A percentile compares a stretch with the other conserved stretches of the same genome.
These are phyloP conservation scores for Maniola jurtina DNA, from an alignment of 1,140 invertebrate species.

Conservation along the genomic window DNA sequence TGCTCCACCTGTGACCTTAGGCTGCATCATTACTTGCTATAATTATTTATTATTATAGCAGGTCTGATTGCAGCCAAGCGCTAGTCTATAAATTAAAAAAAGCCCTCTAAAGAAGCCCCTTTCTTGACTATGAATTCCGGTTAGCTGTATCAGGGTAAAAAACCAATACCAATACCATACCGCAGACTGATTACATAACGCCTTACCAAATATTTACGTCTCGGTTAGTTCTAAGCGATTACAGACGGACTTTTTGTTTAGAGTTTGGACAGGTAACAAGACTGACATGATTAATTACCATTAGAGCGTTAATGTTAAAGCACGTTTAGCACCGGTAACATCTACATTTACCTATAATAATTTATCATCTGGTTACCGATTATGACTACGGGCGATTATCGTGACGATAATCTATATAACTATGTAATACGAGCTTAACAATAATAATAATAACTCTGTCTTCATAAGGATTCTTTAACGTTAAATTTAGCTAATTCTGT, in stretches of 20 bases:
- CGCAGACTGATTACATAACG: not conserved
- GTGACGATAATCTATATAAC: not conserved
- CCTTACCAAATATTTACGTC: constrained; percentile 1
- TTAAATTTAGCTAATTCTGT: not conserved
- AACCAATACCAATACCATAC: too few relatives aligned
- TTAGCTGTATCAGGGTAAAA: too few relatives aligned
- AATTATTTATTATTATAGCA: too few relatives aligned
- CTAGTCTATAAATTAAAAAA: too few relatives aligned
- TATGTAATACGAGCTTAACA: not conserved
- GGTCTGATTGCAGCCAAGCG: too few relatives aligned
- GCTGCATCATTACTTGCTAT: too few relatives aligned
- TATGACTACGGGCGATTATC: not conserved
- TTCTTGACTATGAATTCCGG: too few relatives aligned
- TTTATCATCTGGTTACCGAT: not conserved
- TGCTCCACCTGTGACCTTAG: too few relatives aligned
- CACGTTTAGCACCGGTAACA: not conserved
- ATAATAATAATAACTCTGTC: not conserved
- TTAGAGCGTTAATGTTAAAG: not conserved
- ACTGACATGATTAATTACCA: not conserved
- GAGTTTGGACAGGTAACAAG: not conserved
- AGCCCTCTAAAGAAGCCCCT: too few relatives aligned
- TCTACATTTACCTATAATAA: constrained; percentile 1
- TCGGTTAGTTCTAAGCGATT: constrained; percentile 1
- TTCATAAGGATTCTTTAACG: not conserved
- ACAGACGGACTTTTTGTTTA: not conserved